Percentiles rank a stretch among this genome's conserved stretches.
Evolutionary conservation across 2,888 invertebrate species (phyloP).

Genomic region (Liposcelis brunnea): DNA sequence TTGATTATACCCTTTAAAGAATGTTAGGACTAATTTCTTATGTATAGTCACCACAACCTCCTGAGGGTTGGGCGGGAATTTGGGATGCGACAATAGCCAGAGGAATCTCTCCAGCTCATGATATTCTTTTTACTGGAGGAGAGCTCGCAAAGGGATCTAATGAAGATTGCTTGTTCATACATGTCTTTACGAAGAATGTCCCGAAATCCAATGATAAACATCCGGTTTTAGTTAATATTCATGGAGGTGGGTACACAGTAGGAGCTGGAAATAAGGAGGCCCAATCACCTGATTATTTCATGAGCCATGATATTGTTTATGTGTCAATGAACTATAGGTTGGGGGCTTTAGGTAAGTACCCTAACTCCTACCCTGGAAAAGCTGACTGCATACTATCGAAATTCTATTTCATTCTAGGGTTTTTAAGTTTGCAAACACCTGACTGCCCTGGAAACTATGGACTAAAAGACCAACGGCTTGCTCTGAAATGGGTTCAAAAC

Average conservation of each 20-base stretch:
- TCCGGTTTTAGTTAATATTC: constrained; percentile 62
- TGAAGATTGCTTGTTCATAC: constrained; percentile 59
- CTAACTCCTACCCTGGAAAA: no score
- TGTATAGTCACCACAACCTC: no score
- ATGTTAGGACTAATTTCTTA: no score
- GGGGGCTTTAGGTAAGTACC: constrained; percentile 42
- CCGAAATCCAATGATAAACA: constrained; percentile 19
- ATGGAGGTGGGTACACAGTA: constrained; percentile 57
- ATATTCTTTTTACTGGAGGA: no score
- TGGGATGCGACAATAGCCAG: no score
- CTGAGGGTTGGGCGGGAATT: no score
- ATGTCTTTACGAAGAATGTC: constrained; percentile 47
- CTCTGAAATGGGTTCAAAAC: constrained; percentile 52
- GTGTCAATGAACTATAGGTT: constrained; percentile 62
- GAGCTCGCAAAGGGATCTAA: constrained; percentile 21
- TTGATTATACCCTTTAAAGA: no score
- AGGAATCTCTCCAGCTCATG: no score
- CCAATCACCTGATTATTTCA: constrained; percentile 47
- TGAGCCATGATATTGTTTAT: constrained; percentile 48
- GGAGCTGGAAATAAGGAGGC: constrained; percentile 45
- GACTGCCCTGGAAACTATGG: constrained; percentile 60
- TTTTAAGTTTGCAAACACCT: constrained; percentile 49
- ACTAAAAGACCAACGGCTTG: constrained; percentile 54
- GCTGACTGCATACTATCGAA: no score
- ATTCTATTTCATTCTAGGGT: constrained; percentile 30